phyloP scores from a whole-genome alignment of 2,113 vertebrate genomes.

The Trogon melanurus region DNA sequence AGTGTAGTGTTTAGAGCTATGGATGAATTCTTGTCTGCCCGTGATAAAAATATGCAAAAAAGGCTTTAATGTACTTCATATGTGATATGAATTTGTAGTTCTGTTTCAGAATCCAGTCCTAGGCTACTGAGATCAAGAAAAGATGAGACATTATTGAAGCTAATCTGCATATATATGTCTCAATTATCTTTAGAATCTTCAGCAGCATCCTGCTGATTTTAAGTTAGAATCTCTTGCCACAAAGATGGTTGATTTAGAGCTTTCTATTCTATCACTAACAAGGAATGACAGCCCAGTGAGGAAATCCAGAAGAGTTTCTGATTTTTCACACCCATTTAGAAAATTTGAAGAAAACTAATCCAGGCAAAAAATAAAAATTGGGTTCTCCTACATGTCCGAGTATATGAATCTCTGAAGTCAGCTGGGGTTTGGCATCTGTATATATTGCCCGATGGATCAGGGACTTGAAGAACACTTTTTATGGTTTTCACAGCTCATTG shows the following conservation, averaged over 20 bases:
- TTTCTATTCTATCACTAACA: neutral
- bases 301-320: neutral
- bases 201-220: neutral
- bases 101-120: neutral
- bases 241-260: neutral
- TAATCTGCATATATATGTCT: neutral
- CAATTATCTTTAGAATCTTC: neutral
- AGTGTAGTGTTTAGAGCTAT: neutral
- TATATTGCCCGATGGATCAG: neutral
- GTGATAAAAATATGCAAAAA: neutral
- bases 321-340: neutral
- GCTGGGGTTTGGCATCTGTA: neutral
- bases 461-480: neutral
- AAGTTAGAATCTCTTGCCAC: neutral
- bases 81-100: neutral
- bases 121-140: neutral
- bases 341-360: neutral
- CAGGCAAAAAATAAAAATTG: neutral
- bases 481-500: neutral
- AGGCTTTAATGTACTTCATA: neutral
- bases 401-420: neutral
- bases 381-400: neutral
- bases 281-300: neutral
- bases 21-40: neutral
- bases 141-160: neutral